Base-by-base conservation (phyloP, 2,888 invertebrate genomes). In the Lacanobia wlatinum region DNA sequence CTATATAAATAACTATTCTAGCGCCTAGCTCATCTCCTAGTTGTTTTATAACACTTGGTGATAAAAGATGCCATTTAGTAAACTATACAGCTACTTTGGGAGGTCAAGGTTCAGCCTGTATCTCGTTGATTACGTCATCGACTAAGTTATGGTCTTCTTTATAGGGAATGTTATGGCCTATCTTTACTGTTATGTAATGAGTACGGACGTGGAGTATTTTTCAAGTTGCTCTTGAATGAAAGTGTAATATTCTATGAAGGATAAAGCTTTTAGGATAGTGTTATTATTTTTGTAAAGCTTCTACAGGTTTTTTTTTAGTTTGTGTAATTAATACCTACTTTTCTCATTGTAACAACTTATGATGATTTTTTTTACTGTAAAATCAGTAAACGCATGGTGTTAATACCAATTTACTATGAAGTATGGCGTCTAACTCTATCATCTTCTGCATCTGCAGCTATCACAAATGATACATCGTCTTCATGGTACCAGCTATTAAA, bases 81-180 rank as follows among this genome's bases (percentile, higher is more conserved):
- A 66, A 74, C 74, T 69, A 80, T 53, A 71, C 52, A 69, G 70
- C 60, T 70, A 64, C 70, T 70, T 70, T 48, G 40, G 8, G 58
- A 64, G 85, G 84, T 81, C 80, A 86, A 80, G 84, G 86, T 23
- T 76, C 59, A 23, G 50, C 43, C 66, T 66, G 67, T 83, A 82
- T 80, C 70, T 68, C 59, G 66, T 83, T 75, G 83, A 81, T 83
- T 72, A 64, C 79, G 75, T 76, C 82, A 85, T 79, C 68, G 73
- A 58, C 69, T 69, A 58, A 85, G 79, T 85, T 84, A 83, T 76
- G 28, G 70, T 61, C 65, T 74, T 74, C 78, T 85, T 85, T 85
- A 85, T 83, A 62, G 72, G 59, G 21, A 72, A 70, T 43, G 69
- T 84, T 84, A 78, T 59, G 66, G 64, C 60, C 73, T 73, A 76